Percentiles rank a stretch among this genome's conserved stretches.
Evolutionary conservation across 1,140 invertebrate genomes (phyloP).

Genomic region (Aphis craccivora): DNA sequence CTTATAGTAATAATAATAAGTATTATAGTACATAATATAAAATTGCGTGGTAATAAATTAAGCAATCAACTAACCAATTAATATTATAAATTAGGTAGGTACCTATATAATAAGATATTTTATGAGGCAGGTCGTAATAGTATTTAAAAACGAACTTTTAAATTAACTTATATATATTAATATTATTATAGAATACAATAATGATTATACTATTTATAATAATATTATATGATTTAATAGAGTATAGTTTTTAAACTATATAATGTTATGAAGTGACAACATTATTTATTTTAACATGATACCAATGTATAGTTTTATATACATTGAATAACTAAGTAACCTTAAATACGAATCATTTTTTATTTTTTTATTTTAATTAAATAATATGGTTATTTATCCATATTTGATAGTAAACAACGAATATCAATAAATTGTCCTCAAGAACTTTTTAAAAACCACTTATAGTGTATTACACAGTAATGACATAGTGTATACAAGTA

Average conservation of each 20-base stretch:
- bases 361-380: neutral
- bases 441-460: neutral
- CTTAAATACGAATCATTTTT: neutral
- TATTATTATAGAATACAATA: neutral
- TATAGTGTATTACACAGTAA: neutral
- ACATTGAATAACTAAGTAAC: neutral
- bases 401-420: neutral
- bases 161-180: neutral
- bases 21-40: neutral
- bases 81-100: neutral
- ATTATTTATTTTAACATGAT: neutral
- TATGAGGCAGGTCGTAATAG: neutral
- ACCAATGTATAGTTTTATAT: neutral
- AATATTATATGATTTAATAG: too few species aligned
- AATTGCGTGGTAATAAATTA: neutral
- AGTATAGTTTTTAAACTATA: neutral
- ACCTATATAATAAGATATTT: neutral
- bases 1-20: too few species aligned
- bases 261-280: neutral
- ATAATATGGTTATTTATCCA: neutral
- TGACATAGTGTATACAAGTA: neutral
- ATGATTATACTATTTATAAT: too few species aligned
- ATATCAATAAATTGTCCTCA: neutral
- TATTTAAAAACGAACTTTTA: neutral
- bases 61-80: neutral